phyloP scores from a whole-genome alignment of 2,797 vertebrate species.

The Crax fasciolata region DNA sequence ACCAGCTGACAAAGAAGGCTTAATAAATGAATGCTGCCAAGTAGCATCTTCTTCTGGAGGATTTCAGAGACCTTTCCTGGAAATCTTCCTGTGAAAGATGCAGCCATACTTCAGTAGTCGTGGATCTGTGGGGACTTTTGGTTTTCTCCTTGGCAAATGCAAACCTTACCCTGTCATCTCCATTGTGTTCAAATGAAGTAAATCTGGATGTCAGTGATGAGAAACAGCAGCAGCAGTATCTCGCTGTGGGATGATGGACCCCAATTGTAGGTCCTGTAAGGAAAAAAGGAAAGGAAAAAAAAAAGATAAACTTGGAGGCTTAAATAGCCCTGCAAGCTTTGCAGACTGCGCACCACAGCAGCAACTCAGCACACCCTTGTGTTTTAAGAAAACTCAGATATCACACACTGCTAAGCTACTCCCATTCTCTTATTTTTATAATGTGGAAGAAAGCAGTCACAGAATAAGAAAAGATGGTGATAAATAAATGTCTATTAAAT shows the following conservation, averaged over 20 bases:
- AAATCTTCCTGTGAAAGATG: background rate
- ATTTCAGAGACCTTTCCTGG: background rate
- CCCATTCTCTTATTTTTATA: background rate
- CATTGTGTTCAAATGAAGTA: background rate
- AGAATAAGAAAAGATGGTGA: background rate
- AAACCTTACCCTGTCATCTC: background rate
- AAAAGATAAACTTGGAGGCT: background rate
- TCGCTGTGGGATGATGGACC: background rate
- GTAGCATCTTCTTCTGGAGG: background rate
- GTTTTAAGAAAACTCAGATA: background rate
- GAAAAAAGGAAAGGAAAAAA: background rate
- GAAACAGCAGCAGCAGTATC: background rate
- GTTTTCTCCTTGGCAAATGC: background rate
- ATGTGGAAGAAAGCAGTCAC: background rate
- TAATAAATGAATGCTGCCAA: background rate
- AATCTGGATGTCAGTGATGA: background rate
- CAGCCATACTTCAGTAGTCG: background rate
- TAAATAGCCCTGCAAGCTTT: background rate
- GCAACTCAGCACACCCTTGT: background rate
- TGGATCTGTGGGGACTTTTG: background rate
- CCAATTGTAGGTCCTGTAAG: background rate
- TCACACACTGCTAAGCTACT: background rate
- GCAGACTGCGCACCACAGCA: background rate
- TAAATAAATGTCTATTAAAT: background rate
- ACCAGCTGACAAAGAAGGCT: background rate